Conservation (phyloP, 2,797 vertebrate species). For the Phalloptychus januarius region DNA sequence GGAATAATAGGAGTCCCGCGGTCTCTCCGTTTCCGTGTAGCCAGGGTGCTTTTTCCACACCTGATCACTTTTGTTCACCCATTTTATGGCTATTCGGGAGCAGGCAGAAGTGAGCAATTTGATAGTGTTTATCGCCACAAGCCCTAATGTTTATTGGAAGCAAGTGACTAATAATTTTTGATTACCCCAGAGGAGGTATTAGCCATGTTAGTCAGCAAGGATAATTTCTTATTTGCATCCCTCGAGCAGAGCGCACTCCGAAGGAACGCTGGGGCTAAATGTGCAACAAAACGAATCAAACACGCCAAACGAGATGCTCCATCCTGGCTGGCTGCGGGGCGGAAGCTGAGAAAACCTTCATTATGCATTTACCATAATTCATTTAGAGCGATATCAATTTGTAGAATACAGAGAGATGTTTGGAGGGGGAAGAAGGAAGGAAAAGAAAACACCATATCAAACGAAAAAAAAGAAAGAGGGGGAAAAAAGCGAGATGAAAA, state of each 20-base stretch:
- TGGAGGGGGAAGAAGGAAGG: slow-evolving; percentile 72
- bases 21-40: slow-evolving; percentile 65
- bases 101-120: slow-evolving; percentile 75
- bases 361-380: slow-evolving; percentile 86
- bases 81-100: slow-evolving; percentile 76
- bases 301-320: slow-evolving; percentile 80
- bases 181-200: slow-evolving; percentile 88
- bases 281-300: slow-evolving; percentile 86
- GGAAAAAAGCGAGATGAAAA: slow-evolving; percentile 72
- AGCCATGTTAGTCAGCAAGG: slow-evolving; percentile 87
- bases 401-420: slow-evolving; percentile 80
- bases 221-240: slow-evolving; percentile 89
- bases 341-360: slow-evolving; percentile 80
- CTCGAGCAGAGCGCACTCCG: slow-evolving; percentile 81
- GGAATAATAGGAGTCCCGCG: slow-evolving; percentile 69
- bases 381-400: slow-evolving; percentile 88
- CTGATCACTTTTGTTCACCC: slow-evolving; percentile 77
- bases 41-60: slow-evolving; percentile 75
- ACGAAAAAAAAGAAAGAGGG: slow-evolving; percentile 61
- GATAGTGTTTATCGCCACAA: slow-evolving; percentile 79
- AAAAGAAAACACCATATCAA: slow-evolving; percentile 70
- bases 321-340: slow-evolving; percentile 79
- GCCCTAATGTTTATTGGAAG: slow-evolving; percentile 83
- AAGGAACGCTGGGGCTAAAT: slow-evolving; percentile 83
- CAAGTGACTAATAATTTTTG: slow-evolving; percentile 84